These are phyloP conservation scores for Camponotus fellah DNA, from an alignment of 2,888 invertebrate genomes.

Conservation along the genomic window DNA sequence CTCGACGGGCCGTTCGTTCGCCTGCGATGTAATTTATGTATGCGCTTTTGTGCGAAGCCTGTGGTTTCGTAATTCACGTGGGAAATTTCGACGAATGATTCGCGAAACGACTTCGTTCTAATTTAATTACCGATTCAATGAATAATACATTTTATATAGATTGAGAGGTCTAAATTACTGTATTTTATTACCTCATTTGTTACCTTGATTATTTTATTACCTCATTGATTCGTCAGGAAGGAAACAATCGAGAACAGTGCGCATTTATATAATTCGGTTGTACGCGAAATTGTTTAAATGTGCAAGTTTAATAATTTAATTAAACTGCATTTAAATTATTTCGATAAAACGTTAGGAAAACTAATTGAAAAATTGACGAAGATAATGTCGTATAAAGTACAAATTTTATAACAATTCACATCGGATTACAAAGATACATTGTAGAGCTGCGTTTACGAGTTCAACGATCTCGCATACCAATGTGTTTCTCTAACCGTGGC, in stretches of 20 bases:
- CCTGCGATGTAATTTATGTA: slow-evolving; percentile 34
- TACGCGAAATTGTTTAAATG: neutral
- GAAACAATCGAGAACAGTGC: neutral
- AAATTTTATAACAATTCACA: slow-evolving; percentile 13
- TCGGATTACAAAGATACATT: slow-evolving; percentile 22
- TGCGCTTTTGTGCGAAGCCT: neutral
- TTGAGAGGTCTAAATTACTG: neutral
- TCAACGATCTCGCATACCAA: slow-evolving; percentile 47
- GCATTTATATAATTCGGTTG: neutral
- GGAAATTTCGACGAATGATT: slow-evolving; percentile 7
- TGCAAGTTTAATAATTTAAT: neutral
- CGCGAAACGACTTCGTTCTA: neutral
- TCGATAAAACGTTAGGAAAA: neutral
- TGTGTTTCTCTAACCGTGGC: slow-evolving; percentile 24
- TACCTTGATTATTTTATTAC: too few species aligned
- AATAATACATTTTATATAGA: neutral
- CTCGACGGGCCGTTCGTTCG: neutral
- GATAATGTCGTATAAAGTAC: slow-evolving; percentile 21
- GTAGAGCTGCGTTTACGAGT: slow-evolving; percentile 40
- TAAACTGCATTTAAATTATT: neutral
- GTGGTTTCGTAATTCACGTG: neutral
- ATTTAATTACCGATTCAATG: slow-evolving; percentile 11
- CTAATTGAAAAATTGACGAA: neutral
- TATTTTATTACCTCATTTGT: neutral
- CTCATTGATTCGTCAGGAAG: neutral